A percentile compares a stretch with the other conserved stretches of the same genome.
phyloP scores from a whole-genome alignment of 2,113 vertebrate genomes.

The Bungarus multicinctus region DNA sequence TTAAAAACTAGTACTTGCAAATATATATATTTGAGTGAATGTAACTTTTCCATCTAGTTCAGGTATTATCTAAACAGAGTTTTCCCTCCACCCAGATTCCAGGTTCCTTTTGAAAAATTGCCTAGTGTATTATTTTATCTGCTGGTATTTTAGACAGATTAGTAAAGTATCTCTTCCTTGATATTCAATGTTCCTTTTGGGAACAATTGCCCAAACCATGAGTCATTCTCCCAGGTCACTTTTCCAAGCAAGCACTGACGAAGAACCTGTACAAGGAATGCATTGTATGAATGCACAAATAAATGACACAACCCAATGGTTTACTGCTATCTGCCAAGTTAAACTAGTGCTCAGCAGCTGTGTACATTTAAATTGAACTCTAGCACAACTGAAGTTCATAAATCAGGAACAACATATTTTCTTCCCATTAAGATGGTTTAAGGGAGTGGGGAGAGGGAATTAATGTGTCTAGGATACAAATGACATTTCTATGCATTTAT shows the following conservation, averaged over 20 bases:
- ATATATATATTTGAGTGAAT: background rate
- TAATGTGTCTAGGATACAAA: slow-evolving; percentile 68
- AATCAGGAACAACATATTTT: slow-evolving; percentile 74
- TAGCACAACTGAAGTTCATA: slow-evolving; percentile 74
- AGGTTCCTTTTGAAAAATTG: slow-evolving; percentile 43
- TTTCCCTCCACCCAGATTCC: slow-evolving; percentile 25
- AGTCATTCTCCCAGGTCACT: slow-evolving; percentile 58
- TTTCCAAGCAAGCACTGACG: slow-evolving; percentile 60
- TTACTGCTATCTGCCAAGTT: slow-evolving; percentile 78
- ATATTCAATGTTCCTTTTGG: slow-evolving; percentile 60
- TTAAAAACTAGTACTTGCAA: background rate
- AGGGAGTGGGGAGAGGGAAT: slow-evolving; percentile 62
- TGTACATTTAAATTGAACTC: slow-evolving; percentile 76
- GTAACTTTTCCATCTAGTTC: background rate
- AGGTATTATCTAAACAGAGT: background rate
- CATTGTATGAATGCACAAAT: slow-evolving; percentile 76
- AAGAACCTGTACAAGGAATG: slow-evolving; percentile 77
- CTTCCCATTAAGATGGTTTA: slow-evolving; percentile 73
- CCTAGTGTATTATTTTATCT: slow-evolving; percentile 32
- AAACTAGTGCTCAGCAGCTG: slow-evolving; percentile 77
- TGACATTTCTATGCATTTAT: slow-evolving; percentile 62
- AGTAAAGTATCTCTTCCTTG: slow-evolving; percentile 62
- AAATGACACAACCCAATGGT: slow-evolving; percentile 79
- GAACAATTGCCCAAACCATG: slow-evolving; percentile 64
- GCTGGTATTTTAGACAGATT: slow-evolving; percentile 50